A percentile compares a stretch with the other conserved stretches of the same genome.
phyloP scores from a whole-genome alignment of 2,797 vertebrate genomes.

The Rhinoraja longicauda region DNA sequence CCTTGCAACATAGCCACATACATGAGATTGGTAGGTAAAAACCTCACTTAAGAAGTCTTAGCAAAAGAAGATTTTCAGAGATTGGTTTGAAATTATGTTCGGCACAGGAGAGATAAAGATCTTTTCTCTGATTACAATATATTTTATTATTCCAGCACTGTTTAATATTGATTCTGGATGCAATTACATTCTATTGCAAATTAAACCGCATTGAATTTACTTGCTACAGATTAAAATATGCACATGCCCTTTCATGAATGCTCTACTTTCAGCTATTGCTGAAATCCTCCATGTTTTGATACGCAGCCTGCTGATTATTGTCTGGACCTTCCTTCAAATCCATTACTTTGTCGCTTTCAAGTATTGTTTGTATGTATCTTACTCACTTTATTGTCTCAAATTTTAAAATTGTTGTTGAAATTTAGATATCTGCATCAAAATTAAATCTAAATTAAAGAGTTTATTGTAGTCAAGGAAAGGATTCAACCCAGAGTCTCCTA shows the following conservation, averaged over 20 bases:
- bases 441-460: neutral
- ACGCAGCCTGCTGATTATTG: neutral
- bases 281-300: neutral
- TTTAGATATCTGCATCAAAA: neutral
- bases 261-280: neutral
- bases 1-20: neutral
- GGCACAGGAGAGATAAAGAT: neutral
- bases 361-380: neutral
- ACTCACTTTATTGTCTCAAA: neutral
- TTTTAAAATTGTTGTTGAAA: neutral
- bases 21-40: neutral
- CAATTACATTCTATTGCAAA: neutral
- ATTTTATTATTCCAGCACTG: neutral
- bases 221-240: neutral
- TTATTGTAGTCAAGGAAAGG: neutral
- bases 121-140: neutral
- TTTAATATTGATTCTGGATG: neutral
- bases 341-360: neutral
- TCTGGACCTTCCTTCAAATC: neutral
- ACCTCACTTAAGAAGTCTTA: neutral
- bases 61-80: slow-evolving; percentile 14
- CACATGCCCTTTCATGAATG: neutral
- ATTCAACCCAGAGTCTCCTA: neutral
- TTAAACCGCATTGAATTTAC: neutral
- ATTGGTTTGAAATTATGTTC: neutral